Conservation (phyloP, 2,113 vertebrate genomes). For the Tylochromis polylepis region DNA sequence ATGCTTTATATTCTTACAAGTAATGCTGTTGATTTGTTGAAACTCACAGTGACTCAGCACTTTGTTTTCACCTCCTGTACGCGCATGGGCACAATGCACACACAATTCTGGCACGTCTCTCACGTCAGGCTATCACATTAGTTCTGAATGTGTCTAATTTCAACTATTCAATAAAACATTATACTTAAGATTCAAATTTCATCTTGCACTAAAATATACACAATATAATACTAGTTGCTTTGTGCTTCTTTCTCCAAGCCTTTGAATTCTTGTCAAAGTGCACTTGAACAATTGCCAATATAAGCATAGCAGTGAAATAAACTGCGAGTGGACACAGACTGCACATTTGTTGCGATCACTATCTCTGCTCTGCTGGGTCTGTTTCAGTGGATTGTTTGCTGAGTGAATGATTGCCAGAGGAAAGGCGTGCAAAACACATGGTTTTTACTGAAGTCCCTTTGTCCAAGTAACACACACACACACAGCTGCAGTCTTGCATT, state of each 20-base stretch:
- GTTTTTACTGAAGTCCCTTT: background rate
- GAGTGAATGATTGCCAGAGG: too few species aligned
- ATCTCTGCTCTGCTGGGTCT: too few species aligned
- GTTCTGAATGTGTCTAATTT: background rate
- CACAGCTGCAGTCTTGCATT: background rate
- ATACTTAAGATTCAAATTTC: background rate
- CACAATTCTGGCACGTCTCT: background rate
- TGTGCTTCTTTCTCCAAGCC: background rate
- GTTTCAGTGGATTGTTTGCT: background rate
- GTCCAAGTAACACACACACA: background rate
- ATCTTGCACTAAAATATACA: background rate
- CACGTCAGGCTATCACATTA: background rate
- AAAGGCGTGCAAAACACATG: too few species aligned
- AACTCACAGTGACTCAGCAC: background rate
- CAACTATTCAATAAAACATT: background rate
- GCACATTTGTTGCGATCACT: too few species aligned
- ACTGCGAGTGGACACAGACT: too few species aligned
- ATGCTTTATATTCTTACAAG: background rate
- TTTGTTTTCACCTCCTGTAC: background rate
- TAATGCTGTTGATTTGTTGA: background rate
- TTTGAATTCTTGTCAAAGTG: background rate
- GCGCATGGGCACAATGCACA: background rate
- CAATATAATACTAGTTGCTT: background rate
- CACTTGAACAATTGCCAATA: background rate
- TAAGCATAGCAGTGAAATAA: background rate